Base-by-base conservation (phyloP, 1,140 invertebrate species). In the Zeugodacus cucurbitae region DNA sequence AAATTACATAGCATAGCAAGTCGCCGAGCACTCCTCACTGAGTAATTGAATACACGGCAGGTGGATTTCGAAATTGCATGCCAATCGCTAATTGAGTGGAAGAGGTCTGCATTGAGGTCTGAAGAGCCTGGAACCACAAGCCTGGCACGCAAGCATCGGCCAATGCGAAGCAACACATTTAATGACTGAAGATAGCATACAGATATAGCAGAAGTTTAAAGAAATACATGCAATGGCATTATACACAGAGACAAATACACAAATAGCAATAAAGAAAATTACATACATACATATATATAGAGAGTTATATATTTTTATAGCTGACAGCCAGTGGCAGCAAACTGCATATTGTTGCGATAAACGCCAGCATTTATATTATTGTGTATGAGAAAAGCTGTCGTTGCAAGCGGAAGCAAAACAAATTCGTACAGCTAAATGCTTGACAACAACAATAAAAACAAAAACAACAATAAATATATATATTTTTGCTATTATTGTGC, bases 31-130 rank as follows among this genome's bases (percentile, higher is more conserved):
- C 48, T 54, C 48, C 48, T 34, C 70, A 48, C 37, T 26, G 29
- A 26, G 74, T 82, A 82, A 82, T 82, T 82, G 74, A 82, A 82
- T 82, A 82, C 41, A 48, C 41, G 10, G 41, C 74, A 82, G 74
- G 74, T 82, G 44, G 74, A 82, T 82, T 48, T 44, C 74, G n/a
- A 82, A 82, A 82, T 82, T 82, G 41, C 74, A 82, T 82, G 74
- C 74, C 74, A 48, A 82, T 26, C 74, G 37, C 41, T 82, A 82
- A 82, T 82, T 82, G 74, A 82, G 74, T 82, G 74, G 41, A 82
- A 82, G 74, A 48, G 26, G n/a, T n/a, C n/a, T n/a, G 74, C 74
- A 74, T 37, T 82, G 32, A 26, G 41, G 74, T 41, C 74, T 48
- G n/a, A 1, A 82, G 8, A 6, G 22, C 74, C 26, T 22, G 3